Conservation (phyloP, 2,888 invertebrate species). For the Lordiphosa andalusiaca region DNA sequence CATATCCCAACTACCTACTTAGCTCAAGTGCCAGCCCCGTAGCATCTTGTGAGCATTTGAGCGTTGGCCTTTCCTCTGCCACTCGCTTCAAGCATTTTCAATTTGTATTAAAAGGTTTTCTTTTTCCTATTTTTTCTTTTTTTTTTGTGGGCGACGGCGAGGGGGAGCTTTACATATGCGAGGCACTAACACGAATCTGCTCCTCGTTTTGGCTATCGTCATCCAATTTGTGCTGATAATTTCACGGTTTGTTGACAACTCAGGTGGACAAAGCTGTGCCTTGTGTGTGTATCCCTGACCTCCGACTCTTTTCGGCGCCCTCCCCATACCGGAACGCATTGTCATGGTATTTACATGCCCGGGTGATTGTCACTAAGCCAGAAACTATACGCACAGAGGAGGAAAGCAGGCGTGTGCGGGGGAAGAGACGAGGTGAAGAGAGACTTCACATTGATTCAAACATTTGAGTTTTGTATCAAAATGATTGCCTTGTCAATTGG, state of each 20-base stretch:
- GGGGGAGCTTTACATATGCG: slow-evolving; percentile 62
- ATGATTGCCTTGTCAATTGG: slow-evolving; percentile 71
- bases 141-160: slow-evolving; percentile 15
- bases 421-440: background rate
- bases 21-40: slow-evolving; percentile 51
- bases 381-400: slow-evolving; percentile 36
- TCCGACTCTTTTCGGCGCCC: slow-evolving; percentile 28
- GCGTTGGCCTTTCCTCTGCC: slow-evolving; percentile 41
- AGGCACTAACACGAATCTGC: slow-evolving; percentile 26
- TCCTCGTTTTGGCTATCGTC: slow-evolving; percentile 38
- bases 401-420: background rate
- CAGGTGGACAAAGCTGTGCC: slow-evolving; percentile 68
- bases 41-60: slow-evolving; percentile 29
- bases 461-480: slow-evolving; percentile 49
- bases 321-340: slow-evolving; percentile 33
- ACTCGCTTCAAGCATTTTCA: slow-evolving; percentile 59
- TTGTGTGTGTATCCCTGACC: slow-evolving; percentile 24
- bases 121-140: no score
- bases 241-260: slow-evolving; percentile 77
- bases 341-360: slow-evolving; percentile 75
- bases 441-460: slow-evolving; percentile 54
- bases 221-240: slow-evolving; percentile 74
- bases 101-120: slow-evolving; percentile 75
- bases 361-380: slow-evolving; percentile 64
- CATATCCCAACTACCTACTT: slow-evolving; percentile 36